Evolutionary conservation across 2,797 vertebrate species (phyloP), one percentile per base, ranked within the genome.

Genomic region (Zenarchopterus dispar): DNA sequence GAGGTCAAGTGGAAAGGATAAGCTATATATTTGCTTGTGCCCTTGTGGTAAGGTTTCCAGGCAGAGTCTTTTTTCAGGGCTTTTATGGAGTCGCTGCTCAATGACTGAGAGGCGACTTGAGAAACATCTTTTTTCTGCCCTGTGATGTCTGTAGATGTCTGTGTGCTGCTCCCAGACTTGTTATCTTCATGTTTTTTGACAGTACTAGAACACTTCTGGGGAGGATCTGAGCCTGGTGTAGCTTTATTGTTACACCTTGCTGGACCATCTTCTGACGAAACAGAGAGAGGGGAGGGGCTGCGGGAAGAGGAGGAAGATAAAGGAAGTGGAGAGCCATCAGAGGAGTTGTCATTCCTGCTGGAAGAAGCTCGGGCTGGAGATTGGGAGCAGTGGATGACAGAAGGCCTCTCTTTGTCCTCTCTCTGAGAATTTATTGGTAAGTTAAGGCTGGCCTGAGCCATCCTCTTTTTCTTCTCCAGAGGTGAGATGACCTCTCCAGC

Each of bases 401-500:
- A 91, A 0, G 89, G 89, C 4, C 67, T 82, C 21, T 89, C 84
- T 47, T 78, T 85, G 3, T 80, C 85, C 23, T 93, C 91, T 0
- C 70, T 66, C n/a, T 85, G 71, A 16, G 82, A 75, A 43, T 65
- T 76, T 13, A 17, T 6, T 0, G 80, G 69, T 21, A 75, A 18
- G n/a, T 59, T 91, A 17, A 95, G 87, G 88, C 95, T 96, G 49
- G 95, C 96, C 86, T 98, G 96, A 10, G 97, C 96, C 84, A 96
- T 73, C 16, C 96, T 92, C 78, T 98, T 97, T 75, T 98, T 98
- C 69, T 98, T 98, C 86, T 96, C 97, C 85, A 98, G 86, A 0
- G 97, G 97, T 2, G 96, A 98, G 88, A 98, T 97, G 82, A 96
- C 94, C 72, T 93, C 93, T 36, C 92, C 90, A 8, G 90, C 85